Percentiles rank a stretch among this genome's conserved stretches.
phyloP scores from a whole-genome alignment of 2,113 vertebrate genomes.

The Ailuropoda melanoleuca region DNA sequence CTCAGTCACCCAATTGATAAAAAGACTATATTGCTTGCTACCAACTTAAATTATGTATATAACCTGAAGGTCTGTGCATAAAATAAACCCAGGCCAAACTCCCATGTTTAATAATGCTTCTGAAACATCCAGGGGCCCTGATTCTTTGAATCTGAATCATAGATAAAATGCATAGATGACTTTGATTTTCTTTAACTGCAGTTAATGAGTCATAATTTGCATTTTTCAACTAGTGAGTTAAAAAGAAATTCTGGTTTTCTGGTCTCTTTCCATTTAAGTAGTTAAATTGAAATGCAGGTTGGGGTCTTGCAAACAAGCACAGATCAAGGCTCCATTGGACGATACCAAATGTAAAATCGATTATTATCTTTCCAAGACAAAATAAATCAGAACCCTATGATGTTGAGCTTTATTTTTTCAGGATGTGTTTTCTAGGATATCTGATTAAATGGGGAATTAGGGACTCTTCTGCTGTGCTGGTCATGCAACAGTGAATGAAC shows the following conservation, averaged over 20 bases:
- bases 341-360: neutral
- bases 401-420: neutral
- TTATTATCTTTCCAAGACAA: neutral
- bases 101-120: neutral
- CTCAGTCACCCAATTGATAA: neutral
- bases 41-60: neutral
- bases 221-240: neutral
- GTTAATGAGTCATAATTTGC: neutral
- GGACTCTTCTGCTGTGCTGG: neutral
- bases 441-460: constrained; percentile 60
- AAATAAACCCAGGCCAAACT: neutral
- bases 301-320: neutral
- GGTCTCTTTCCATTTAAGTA: neutral
- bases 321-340: neutral
- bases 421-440: neutral
- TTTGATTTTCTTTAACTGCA: neutral
- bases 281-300: neutral
- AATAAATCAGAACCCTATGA: neutral
- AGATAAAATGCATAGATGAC: neutral
- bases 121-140: neutral
- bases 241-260: neutral
- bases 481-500: neutral
- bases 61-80: neutral
- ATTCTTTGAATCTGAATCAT: neutral
- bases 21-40: neutral